Evolutionary conservation across 2,797 vertebrate genomes (phyloP).

Genomic region (Yasuhikotakia modesta): DNA sequence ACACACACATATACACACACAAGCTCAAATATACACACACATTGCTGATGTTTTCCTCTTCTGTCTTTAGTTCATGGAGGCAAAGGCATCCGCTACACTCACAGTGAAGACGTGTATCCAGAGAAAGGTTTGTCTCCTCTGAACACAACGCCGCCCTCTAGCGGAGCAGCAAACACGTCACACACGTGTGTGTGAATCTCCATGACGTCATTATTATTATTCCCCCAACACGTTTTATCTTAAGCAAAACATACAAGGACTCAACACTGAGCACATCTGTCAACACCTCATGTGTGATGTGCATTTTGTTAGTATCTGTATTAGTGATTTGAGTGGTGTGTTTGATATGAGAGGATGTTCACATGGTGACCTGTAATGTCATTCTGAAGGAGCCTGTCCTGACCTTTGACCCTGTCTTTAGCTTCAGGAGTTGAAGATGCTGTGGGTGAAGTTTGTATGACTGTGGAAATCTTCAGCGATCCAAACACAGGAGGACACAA

Average conservation of each 20-base stretch:
- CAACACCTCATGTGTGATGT: too few species aligned
- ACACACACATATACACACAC: constrained; percentile 62
- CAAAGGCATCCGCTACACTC: constrained; percentile 91
- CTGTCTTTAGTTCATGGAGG: constrained; percentile 87
- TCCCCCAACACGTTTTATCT: too few species aligned
- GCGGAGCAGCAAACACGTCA: constrained; percentile 53
- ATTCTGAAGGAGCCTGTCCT: not conserved
- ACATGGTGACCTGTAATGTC: too few species aligned
- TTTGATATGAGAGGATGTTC: too few species aligned
- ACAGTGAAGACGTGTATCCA: constrained; percentile 93
- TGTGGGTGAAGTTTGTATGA: constrained; percentile 90
- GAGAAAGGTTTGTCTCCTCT: constrained; percentile 87
- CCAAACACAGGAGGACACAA: constrained; percentile 91
- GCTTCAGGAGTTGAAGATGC: constrained; percentile 90
- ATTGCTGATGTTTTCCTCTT: not conserved
- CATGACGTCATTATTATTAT: too few species aligned
- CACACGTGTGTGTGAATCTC: too few species aligned
- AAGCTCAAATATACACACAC: constrained; percentile 66
- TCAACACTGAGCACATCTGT: too few species aligned
- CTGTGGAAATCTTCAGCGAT: constrained; percentile 90
- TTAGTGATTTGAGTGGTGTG: too few species aligned
- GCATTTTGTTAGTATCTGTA: too few species aligned
- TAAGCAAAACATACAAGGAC: too few species aligned
- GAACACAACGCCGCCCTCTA: not conserved
- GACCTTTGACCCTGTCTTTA: constrained; percentile 61